These are phyloP conservation scores for Campoletis sonorensis DNA, from an alignment of 1,140 invertebrate genomes.

Conservation along the genomic window DNA sequence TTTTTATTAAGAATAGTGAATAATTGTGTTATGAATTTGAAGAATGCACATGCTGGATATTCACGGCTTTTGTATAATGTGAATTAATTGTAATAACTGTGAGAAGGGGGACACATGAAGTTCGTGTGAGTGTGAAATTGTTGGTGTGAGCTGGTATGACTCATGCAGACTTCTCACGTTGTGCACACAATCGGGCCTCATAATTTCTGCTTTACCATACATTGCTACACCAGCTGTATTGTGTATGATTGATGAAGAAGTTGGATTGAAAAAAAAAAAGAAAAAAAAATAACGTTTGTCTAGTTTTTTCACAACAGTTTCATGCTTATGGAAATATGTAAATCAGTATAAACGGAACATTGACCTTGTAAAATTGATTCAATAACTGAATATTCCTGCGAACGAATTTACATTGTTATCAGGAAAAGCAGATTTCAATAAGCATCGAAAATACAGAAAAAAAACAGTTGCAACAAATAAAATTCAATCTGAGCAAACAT, in stretches of 20 bases:
- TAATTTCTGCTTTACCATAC: constrained; percentile 7
- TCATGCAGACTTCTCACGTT: not conserved
- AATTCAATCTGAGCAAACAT: too few relatives aligned
- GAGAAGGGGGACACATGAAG: not conserved
- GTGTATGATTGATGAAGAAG: not conserved
- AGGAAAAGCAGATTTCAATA: not conserved
- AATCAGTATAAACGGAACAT: not conserved
- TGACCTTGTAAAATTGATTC: not conserved
- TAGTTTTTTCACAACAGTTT: not conserved
- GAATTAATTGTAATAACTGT: constrained; percentile 4
- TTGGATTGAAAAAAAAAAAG: not conserved
- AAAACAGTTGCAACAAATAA: too few relatives aligned
- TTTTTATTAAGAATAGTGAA: too few relatives aligned
- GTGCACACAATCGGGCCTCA: constrained; percentile 6
- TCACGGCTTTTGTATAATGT: not conserved
- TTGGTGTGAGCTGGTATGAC: not conserved
- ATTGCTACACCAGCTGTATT: not conserved
- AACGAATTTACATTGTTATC: not conserved
- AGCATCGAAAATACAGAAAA: not conserved
- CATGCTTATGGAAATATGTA: not conserved
- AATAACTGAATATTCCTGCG: not conserved
- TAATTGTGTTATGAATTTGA: not conserved
- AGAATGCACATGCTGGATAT: not conserved
- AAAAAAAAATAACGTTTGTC: not conserved
- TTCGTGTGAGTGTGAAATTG: not conserved